Conservation (phyloP, 2,113 vertebrate species). For the Sebastes fasciatus region DNA sequence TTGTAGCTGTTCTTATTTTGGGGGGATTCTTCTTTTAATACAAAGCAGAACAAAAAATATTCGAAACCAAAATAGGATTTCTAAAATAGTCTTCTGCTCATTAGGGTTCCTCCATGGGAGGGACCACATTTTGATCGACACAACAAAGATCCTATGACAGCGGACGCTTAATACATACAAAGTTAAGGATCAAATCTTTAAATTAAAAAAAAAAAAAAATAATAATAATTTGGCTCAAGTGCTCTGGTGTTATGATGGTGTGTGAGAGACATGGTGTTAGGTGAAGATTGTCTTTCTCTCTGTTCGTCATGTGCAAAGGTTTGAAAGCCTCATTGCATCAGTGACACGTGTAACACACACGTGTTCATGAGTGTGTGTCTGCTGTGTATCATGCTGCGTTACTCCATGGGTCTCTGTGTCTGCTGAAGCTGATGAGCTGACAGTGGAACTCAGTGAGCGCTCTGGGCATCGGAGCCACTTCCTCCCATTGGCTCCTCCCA, state of each 20-base stretch:
- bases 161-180: slow-evolving; percentile 21
- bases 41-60: slow-evolving; percentile 17
- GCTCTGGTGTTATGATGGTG: slow-evolving; percentile 6
- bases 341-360: neutral
- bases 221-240: slow-evolving; percentile 11
- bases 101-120: slow-evolving; percentile 60
- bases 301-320: slow-evolving; percentile 25
- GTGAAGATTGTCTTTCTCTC: slow-evolving; percentile 19
- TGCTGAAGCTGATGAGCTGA: slow-evolving; percentile 94
- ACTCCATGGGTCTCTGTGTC: slow-evolving; percentile 93
- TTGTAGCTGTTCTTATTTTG: neutral
- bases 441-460: slow-evolving; percentile 98
- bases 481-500: slow-evolving; percentile 93
- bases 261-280: slow-evolving; percentile 33
- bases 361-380: neutral
- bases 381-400: slow-evolving; percentile 61
- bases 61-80: slow-evolving; percentile 54
- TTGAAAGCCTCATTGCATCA: neutral
- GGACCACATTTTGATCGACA: slow-evolving; percentile 20
- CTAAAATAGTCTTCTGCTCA: slow-evolving; percentile 26
- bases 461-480: slow-evolving; percentile 95
- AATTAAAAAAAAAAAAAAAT: slow-evolving; percentile 40
- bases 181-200: slow-evolving; percentile 7
- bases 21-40: slow-evolving; percentile 24
- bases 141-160: slow-evolving; percentile 18